These are phyloP conservation scores for Scolopax rusticola DNA, from an alignment of 2,797 vertebrate species.

Conservation along the genomic window DNA sequence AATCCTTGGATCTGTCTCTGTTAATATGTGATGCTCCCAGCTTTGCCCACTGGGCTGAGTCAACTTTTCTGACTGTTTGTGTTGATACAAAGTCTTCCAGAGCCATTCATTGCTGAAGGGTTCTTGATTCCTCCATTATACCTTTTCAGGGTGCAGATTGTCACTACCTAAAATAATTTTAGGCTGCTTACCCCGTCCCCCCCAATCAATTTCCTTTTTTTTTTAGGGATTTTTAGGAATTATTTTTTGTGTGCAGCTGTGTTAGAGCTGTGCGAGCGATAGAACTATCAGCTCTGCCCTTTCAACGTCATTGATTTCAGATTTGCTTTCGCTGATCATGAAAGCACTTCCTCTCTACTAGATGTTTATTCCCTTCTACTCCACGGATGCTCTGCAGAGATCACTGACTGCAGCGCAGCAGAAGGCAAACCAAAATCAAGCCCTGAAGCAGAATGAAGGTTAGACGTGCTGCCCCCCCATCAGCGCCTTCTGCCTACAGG, in stretches of 20 bases:
- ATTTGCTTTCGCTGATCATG: not conserved
- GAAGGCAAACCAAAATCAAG: not conserved
- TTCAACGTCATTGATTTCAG: not conserved
- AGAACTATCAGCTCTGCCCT: not conserved
- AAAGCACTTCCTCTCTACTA: not conserved
- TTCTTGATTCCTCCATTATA: not conserved
- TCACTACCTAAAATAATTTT: not conserved
- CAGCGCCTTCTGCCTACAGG: not conserved
- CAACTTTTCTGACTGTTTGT: not conserved
- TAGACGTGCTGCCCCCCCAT: not conserved
- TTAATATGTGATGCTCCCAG: not conserved
- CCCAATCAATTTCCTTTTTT: not conserved
- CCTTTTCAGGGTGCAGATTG: not conserved
- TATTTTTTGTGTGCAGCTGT: not conserved
- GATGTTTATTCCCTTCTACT: not conserved
- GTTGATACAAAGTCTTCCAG: not conserved
- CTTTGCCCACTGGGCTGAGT: not conserved
- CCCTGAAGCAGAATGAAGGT: not conserved
- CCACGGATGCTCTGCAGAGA: not conserved
- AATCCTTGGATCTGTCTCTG: not conserved
- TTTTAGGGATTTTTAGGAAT: rapidly evolving
- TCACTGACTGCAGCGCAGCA: not conserved
- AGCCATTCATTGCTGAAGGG: not conserved
- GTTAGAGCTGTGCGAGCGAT: not conserved
- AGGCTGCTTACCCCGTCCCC: rapidly evolving